Evolutionary conservation across 1,140 invertebrate species (phyloP).

Genomic region (Sarcophaga bullata): DNA sequence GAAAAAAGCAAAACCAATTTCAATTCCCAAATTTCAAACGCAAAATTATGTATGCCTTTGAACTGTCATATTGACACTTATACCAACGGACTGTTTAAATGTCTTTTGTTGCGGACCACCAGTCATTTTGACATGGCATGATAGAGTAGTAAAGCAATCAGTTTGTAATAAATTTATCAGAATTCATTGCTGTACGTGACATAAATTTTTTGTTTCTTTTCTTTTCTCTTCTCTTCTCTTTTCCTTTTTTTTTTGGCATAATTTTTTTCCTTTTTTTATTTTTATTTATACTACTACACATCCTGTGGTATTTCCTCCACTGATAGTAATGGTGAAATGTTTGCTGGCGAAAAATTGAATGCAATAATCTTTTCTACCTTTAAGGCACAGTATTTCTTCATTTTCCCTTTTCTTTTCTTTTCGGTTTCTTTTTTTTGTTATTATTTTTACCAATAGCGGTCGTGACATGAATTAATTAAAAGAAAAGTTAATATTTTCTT

Average conservation of each 20-base stretch:
- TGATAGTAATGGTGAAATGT: too few relatives aligned
- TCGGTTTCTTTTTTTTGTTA: background rate
- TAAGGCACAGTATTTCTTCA: background rate
- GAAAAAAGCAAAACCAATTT: too few relatives aligned
- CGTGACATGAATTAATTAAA: slow-evolving; percentile 14
- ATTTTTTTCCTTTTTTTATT: too few relatives aligned
- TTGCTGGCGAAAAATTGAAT: background rate
- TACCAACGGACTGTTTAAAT: too few relatives aligned
- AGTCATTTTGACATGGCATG: background rate
- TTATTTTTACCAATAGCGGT: background rate
- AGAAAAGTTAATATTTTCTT: slow-evolving; percentile 4
- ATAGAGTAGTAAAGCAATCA: slow-evolving; percentile 20
- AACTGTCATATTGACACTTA: too few relatives aligned
- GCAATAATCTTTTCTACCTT: slow-evolving; percentile 15
- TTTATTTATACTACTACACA: too few relatives aligned
- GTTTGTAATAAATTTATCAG: slow-evolving; percentile 27
- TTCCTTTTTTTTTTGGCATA: too few relatives aligned
- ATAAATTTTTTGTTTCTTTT: background rate
- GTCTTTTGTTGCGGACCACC: too few relatives aligned
- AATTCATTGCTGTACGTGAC: slow-evolving; percentile 21
- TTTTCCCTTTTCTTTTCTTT: background rate
- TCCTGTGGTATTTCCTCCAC: too few relatives aligned
- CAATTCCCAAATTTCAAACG: too few relatives aligned
- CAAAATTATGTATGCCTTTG: too few relatives aligned
- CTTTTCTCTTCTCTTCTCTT: too few relatives aligned